Conservation (phyloP, 2,797 vertebrate genomes). For the Enteromius paludinosus region DNA sequence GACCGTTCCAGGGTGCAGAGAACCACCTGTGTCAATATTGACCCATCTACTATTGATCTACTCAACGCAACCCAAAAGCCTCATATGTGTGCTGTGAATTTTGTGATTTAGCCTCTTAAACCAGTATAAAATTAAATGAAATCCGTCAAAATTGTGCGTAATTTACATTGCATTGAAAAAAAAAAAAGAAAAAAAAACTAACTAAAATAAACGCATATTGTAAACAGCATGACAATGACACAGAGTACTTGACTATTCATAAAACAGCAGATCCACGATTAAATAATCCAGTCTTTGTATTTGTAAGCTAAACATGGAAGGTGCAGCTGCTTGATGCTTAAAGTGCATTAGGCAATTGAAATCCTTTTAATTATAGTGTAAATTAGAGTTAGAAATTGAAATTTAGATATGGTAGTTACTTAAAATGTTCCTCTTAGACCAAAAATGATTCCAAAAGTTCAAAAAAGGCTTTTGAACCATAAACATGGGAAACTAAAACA, state of each 20-base stretch:
- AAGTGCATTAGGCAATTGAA: not conserved
- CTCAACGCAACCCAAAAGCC: not conserved
- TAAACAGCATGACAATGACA: not conserved
- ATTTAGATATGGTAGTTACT: not conserved
- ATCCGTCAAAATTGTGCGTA: not conserved
- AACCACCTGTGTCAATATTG: slow-evolving; percentile 58
- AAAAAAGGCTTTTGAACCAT: not conserved
- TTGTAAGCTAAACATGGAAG: slow-evolving; percentile 9
- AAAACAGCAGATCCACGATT: not conserved
- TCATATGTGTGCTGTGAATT: slow-evolving; percentile 10
- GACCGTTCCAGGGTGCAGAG: slow-evolving; percentile 13
- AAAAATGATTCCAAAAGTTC: not conserved
- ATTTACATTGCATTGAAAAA: not conserved
- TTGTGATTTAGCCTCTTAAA: not conserved
- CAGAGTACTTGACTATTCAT: not conserved
- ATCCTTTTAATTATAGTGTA: not conserved
- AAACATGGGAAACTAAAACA: not conserved
- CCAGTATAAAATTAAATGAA: not conserved
- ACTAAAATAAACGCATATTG: not conserved
- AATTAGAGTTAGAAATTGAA: not conserved
- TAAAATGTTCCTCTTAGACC: not conserved
- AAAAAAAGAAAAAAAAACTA: not conserved
- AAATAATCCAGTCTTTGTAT: not conserved
- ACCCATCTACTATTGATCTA: slow-evolving; percentile 41
- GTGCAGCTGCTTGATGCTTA: not conserved